Evolutionary conservation across 2,888 invertebrate species (phyloP).

Genomic region (Drosophila prostipennis): DNA sequence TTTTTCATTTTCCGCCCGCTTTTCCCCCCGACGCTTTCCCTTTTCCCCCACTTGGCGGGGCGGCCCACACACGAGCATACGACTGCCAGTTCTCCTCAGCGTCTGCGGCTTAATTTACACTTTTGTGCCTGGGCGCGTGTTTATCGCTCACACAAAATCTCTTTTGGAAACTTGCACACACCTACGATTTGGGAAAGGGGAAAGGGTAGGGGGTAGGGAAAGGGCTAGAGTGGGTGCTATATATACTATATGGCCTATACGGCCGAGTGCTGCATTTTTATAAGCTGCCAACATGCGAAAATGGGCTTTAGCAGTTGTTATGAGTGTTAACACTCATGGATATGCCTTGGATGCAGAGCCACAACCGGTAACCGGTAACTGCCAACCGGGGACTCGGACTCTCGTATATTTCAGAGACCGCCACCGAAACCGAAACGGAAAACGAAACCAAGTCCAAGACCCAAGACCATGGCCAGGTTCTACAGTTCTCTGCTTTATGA

Average conservation of each 20-base stretch:
- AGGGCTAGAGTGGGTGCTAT: conserved; percentile 21
- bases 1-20: conserved; percentile 50
- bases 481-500: conserved; percentile 31
- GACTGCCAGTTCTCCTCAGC: conserved; percentile 50
- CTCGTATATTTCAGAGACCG: conserved; percentile 31
- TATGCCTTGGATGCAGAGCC: conserved; percentile 51
- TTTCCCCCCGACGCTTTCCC: conserved; percentile 9
- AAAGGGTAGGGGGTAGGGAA: neutral
- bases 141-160: conserved; percentile 79
- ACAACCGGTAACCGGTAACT: conserved; percentile 58
- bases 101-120: conserved; percentile 77
- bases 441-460: conserved; percentile 43
- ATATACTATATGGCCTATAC: conserved; percentile 21
- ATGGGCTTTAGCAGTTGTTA: conserved; percentile 80
- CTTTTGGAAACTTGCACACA: conserved; percentile 62
- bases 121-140: conserved; percentile 79
- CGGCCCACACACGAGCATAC: conserved; percentile 64
- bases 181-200: conserved; percentile 22
- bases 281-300: conserved; percentile 83
- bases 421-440: conserved; percentile 28
- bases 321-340: conserved; percentile 79
- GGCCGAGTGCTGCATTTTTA: conserved; percentile 73
- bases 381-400: conserved; percentile 34
- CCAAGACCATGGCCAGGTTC: conserved; percentile 10
- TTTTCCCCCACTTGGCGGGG: neutral